Evolutionary conservation across 1,140 invertebrate genomes (phyloP).

Genomic region (Eciton burchellii): DNA sequence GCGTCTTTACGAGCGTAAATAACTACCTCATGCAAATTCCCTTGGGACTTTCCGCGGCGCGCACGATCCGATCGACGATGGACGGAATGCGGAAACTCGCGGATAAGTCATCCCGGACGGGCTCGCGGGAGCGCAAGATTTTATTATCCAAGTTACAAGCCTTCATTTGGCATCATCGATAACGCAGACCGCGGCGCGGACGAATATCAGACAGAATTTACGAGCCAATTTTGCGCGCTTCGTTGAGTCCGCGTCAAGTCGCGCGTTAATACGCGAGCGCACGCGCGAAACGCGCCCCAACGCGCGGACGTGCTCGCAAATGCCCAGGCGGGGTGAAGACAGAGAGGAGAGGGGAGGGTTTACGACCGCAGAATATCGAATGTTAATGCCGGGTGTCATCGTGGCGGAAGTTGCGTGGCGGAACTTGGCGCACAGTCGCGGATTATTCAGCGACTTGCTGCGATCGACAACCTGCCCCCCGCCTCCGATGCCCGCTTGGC

Average conservation of each 20-base stretch:
- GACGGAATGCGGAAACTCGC: background rate
- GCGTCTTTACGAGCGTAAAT: slow-evolving; percentile 18
- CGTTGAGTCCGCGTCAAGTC: slow-evolving; percentile 64
- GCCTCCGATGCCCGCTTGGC: background rate
- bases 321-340: slow-evolving; percentile 4
- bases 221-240: slow-evolving; percentile 70
- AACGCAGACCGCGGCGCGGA: slow-evolving; percentile 44
- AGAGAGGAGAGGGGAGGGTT: slow-evolving; percentile 34
- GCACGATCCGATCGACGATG: background rate
- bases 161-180: slow-evolving; percentile 66
- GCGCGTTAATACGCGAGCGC: slow-evolving; percentile 67
- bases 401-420: slow-evolving; percentile 48
- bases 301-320: slow-evolving; percentile 30
- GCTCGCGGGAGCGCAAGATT: slow-evolving; percentile 55
- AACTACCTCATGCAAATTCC: background rate
- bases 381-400: slow-evolving; percentile 61
- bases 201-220: slow-evolving; percentile 67
- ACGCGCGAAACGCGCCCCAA: too few species aligned
- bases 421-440: slow-evolving; percentile 42
- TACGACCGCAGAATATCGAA: slow-evolving; percentile 62
- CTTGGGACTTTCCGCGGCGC: background rate
- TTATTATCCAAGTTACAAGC: slow-evolving; percentile 67
- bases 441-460: slow-evolving; percentile 44
- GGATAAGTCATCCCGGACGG: too few species aligned
- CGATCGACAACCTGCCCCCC: slow-evolving; percentile 10